These are phyloP conservation scores for Brachyopa scutellaris DNA, from an alignment of 2,888 invertebrate genomes.

Conservation along the genomic window DNA sequence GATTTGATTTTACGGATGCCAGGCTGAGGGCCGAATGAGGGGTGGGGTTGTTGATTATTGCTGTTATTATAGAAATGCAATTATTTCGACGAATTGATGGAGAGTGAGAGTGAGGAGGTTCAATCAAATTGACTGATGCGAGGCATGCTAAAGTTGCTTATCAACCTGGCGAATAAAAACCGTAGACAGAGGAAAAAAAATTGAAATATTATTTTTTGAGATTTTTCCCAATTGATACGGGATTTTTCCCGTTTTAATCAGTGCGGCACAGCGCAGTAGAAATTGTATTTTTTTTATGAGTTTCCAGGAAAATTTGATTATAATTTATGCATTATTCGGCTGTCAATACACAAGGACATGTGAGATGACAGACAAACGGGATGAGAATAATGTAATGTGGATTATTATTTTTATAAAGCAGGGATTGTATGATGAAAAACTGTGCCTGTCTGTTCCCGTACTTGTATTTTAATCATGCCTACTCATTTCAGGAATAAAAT, in stretches of 20 bases:
- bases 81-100: conserved; percentile 29
- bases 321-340: conserved; percentile 50
- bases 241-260: neutral
- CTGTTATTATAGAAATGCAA: conserved; percentile 67
- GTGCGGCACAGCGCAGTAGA: neutral
- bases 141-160: conserved; percentile 17
- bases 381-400: no score
- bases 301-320: conserved; percentile 46
- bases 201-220: conserved; percentile 21
- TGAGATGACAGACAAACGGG: no score
- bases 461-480: no score
- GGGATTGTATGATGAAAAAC: no score
- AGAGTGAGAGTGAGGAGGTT: conserved; percentile 10
- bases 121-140: conserved; percentile 59
- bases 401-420: no score
- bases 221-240: neutral
- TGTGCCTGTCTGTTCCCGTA: no score
- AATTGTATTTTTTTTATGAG: conserved; percentile 41
- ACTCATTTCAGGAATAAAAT: no score
- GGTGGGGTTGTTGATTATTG: conserved; percentile 50
- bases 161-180: conserved; percentile 9
- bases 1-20: conserved; percentile 64
- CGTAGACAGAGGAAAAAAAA: neutral
- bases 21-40: neutral
- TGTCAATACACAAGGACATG: no score